Conservation (phyloP, 2,888 invertebrate species). For the Ernsta delagoae region DNA sequence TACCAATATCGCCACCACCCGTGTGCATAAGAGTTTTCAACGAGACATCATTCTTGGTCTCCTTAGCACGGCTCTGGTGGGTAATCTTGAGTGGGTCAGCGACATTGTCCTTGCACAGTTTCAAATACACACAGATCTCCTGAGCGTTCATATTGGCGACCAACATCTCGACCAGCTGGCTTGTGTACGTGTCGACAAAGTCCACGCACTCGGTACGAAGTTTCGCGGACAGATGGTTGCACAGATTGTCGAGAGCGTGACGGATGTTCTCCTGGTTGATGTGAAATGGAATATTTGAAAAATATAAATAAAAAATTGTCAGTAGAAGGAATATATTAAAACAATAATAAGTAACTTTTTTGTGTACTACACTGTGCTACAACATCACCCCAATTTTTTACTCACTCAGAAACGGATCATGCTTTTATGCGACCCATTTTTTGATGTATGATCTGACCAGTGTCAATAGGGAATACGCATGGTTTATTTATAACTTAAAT, state of each 20-base stretch:
- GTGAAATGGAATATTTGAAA: too few species aligned
- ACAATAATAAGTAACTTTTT: too few species aligned
- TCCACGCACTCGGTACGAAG: constrained; percentile 88
- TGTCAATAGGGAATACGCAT: too few species aligned
- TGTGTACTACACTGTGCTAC: too few species aligned
- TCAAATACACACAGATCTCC: constrained; percentile 91
- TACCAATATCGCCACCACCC: constrained; percentile 73
- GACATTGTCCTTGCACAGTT: constrained; percentile 86
- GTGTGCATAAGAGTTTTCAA: not conserved
- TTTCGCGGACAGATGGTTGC: constrained; percentile 87
- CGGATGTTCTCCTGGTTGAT: constrained; percentile 87
- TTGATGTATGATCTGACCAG: too few species aligned
- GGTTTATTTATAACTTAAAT: too few species aligned
- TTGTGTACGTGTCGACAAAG: constrained; percentile 91
- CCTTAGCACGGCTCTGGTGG: constrained; percentile 47
- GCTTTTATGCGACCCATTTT: too few species aligned
- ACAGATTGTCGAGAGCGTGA: constrained; percentile 88
- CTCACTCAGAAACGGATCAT: too few species aligned
- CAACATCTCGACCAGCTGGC: constrained; percentile 91
- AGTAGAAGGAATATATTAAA: too few species aligned
- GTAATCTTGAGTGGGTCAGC: constrained; percentile 61
- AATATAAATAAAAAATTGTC: too few species aligned
- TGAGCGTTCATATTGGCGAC: constrained; percentile 87
- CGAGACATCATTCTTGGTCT: not conserved
- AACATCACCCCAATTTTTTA: too few species aligned